A percentile compares a stretch with the other conserved stretches of the same genome.
phyloP scores from a whole-genome alignment of 2,113 vertebrate species.

The Heptranchias perlo region DNA sequence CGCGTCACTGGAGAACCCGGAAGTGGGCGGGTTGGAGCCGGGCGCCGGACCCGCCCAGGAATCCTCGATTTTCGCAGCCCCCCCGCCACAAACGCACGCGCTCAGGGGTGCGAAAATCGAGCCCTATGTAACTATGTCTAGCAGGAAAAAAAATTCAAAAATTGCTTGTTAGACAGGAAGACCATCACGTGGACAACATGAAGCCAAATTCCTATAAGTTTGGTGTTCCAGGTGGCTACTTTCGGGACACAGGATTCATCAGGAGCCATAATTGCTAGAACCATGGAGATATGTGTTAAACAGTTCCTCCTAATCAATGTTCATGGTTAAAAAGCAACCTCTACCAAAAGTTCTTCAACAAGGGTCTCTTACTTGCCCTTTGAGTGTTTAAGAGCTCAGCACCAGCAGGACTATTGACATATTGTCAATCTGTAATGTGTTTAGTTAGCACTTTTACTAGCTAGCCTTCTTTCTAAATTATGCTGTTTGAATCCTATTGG shows the following conservation, averaged over 20 bases:
- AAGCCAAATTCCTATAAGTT: neutral
- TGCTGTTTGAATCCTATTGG: neutral
- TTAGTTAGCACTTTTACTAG: neutral
- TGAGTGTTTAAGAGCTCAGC: neutral
- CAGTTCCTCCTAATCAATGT: neutral
- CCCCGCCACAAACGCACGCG: no score
- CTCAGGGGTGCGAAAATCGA: no score
- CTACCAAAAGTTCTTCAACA: neutral
- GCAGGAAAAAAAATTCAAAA: neutral
- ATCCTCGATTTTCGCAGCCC: no score
- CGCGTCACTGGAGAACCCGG: no score
- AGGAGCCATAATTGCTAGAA: neutral
- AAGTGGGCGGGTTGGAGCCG: no score
- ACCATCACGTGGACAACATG: neutral
- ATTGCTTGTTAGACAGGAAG: neutral
- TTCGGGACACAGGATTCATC: neutral
- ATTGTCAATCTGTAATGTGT: neutral
- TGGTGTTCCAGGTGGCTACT: neutral
- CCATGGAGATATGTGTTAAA: neutral
- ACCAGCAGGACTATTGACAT: neutral
- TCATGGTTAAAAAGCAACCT: neutral
- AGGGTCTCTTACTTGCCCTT: neutral
- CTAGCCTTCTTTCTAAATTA: neutral
- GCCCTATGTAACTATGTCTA: no score
- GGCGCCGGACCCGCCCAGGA: no score